Conservation (phyloP, 2,888 invertebrate genomes). For the Cataglyphis cursor region DNA sequence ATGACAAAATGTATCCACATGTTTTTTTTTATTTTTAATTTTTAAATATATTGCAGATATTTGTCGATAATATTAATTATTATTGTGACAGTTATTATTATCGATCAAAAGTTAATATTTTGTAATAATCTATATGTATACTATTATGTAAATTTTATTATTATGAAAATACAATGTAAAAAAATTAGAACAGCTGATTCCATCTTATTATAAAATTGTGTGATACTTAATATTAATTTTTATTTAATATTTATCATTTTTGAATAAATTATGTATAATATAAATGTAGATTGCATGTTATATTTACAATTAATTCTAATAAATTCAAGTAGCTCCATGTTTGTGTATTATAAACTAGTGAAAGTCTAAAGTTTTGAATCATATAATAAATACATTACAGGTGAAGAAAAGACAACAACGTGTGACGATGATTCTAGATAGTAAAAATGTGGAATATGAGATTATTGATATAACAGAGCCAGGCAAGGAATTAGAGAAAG, state of each 20-base stretch:
- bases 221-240: neutral
- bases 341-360: neutral
- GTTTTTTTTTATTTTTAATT: neutral
- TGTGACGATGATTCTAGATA: slow-evolving; percentile 97
- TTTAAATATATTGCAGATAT: neutral
- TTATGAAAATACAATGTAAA: neutral
- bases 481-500: slow-evolving; percentile 94
- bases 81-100: neutral
- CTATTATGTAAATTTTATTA: slow-evolving; percentile 1
- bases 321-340: neutral
- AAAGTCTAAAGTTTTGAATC: neutral
- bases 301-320: neutral
- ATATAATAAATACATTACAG: slow-evolving; percentile 87
- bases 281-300: neutral
- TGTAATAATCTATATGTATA: neutral
- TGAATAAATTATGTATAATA: neutral
- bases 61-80: neutral
- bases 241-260: neutral
- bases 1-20: neutral
- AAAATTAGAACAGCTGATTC: neutral
- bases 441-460: slow-evolving; percentile 96
- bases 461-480: slow-evolving; percentile 98
- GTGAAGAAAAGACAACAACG: slow-evolving; percentile 98
- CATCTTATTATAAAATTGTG: neutral
- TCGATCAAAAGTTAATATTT: neutral